phyloP scores from a whole-genome alignment of 2,113 vertebrate species.

The Falco punctatus region DNA sequence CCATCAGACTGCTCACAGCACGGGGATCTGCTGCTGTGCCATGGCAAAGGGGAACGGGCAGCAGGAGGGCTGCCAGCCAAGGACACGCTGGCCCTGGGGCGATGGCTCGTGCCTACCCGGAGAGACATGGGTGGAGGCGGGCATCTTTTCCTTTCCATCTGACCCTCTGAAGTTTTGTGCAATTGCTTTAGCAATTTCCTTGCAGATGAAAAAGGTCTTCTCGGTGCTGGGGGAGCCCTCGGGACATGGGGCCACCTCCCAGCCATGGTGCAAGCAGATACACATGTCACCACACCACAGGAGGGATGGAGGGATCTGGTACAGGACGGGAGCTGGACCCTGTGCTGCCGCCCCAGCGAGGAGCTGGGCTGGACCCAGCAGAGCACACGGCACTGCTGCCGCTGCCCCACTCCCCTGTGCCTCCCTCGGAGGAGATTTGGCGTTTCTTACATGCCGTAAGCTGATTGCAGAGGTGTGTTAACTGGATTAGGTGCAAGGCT shows the following conservation, averaged over 20 bases:
- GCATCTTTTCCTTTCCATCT: not conserved
- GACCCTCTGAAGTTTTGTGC: accelerated
- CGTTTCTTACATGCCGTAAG: slow-evolving; percentile 55
- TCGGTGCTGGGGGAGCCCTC: not conserved
- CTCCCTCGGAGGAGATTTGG: slow-evolving; percentile 52
- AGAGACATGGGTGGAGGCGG: accelerated
- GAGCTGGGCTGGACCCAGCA: not conserved
- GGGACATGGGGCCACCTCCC: not conserved
- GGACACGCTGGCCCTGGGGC: not conserved
- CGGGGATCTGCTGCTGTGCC: not conserved
- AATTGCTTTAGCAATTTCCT: not conserved
- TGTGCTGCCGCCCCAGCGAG: accelerated
- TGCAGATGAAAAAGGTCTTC: accelerated
- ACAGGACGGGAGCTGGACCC: accelerated
- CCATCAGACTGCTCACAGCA: not conserved
- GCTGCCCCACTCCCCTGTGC: not conserved
- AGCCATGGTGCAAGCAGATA: accelerated
- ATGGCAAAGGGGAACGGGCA: not conserved
- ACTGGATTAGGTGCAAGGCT: slow-evolving; percentile 70
- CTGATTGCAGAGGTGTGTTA: slow-evolving; percentile 65
- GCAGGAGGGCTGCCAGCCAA: not conserved
- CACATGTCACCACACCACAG: accelerated
- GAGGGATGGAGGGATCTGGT: not conserved
- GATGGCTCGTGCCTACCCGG: not conserved
- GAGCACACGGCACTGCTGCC: not conserved